Base-by-base conservation (phyloP, 2,797 vertebrate genomes). In the Graptemys geographica region DNA sequence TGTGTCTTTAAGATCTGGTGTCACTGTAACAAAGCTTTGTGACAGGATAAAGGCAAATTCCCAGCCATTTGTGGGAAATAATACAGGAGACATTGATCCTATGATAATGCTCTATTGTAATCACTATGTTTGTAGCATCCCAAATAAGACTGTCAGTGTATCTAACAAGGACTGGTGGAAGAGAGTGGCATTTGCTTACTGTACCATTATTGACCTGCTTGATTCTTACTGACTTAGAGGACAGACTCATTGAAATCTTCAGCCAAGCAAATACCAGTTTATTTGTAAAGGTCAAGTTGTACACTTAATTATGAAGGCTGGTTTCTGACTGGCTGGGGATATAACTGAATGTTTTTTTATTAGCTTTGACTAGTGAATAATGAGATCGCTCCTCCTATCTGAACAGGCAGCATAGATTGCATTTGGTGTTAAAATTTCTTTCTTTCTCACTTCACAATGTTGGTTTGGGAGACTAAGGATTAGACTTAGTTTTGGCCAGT, bases 231-330 rank as follows among this genome's bases (percentile, higher is more conserved):
- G 47, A 12, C 9, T 8, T 52, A 79, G 19, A 44, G 47, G 2
- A 10, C 25, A 44, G 33, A 8, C 0, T 0, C 4, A 1, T 2
- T 52, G 2, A 11, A n/a, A 0, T 52, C 13, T 49, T 51, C 0
- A 0, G 4, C 2, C 15, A 55, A 11, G 41, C 55, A 8, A 21
- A 37, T 18, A n/a, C 41, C 49, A 16, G 9, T 21, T 81, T 81
- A 19, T 81, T 53, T 80, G 6, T 53, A 33, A 25, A 18, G 57
- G 49, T 21, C 28, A 4, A 47, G 3, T 5, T 0, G 28, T 1
- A 9, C 0, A 10, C 5, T 5, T 83, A 4, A n/a, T 21, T 21
- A 47, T 59, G 76, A 47, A 81, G 8, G 37, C 21, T 49, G 59
- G 21, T 90, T 87, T 81, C 33, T 49, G 6, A 0, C 28, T 31